phyloP scores from a whole-genome alignment of 2,113 vertebrate species.

The Megalops atlanticus region DNA sequence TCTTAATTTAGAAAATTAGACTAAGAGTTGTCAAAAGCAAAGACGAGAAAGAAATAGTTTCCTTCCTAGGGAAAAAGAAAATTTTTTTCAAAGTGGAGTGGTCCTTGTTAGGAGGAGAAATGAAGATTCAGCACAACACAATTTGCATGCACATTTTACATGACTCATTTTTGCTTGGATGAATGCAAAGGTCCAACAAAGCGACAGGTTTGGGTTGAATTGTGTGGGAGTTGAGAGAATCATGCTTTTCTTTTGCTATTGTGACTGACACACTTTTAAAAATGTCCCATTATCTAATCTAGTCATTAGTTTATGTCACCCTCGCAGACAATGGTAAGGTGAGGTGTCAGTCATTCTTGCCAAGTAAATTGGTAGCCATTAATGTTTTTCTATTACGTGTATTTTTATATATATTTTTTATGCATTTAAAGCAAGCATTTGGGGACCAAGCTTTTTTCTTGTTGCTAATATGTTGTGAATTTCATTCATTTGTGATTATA shows the following conservation, averaged over 20 bases:
- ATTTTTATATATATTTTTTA: too few species aligned
- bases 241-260: neutral
- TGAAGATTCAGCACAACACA: neutral
- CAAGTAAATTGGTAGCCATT: neutral
- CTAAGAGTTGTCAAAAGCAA: neutral
- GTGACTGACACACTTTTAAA: slow-evolving; percentile 1
- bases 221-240: neutral
- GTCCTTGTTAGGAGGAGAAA: neutral
- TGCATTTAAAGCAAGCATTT: neutral
- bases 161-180: neutral
- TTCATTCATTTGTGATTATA: neutral
- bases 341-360: neutral
- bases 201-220: neutral
- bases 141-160: too few species aligned
- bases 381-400: too few species aligned
- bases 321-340: neutral
- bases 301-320: neutral
- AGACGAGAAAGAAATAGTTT: neutral
- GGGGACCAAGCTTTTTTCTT: neutral
- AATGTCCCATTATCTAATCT: neutral
- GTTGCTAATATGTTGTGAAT: neutral
- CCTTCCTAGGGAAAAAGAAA: too few species aligned
- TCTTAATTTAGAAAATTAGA: slow-evolving; percentile 10
- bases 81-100: too few species aligned
- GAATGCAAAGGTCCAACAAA: neutral